These are phyloP conservation scores for Cydia amplana DNA, from an alignment of 1,140 invertebrate species.

Conservation along the genomic window DNA sequence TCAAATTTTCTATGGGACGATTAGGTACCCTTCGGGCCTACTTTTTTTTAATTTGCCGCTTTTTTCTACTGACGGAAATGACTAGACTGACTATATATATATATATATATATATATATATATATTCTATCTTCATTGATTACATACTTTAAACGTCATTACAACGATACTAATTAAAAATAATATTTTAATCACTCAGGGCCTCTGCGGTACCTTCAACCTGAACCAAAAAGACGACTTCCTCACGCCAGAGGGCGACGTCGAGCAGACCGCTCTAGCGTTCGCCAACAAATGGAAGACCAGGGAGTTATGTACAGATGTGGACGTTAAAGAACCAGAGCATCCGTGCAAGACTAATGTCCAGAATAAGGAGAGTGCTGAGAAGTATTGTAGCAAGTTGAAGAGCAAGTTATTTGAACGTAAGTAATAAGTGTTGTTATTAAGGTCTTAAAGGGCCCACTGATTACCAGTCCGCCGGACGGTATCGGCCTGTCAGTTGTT, in stretches of 20 bases:
- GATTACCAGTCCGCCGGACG: too few species aligned
- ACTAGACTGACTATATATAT: too few species aligned
- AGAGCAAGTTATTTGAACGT: conserved; percentile 85
- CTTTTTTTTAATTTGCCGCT: too few species aligned
- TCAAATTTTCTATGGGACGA: too few species aligned
- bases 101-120: too few species aligned
- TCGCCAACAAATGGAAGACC: conserved; percentile 94
- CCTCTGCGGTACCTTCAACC: conserved; percentile 93
- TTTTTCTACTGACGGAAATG: too few species aligned
- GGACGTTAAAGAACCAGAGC: conserved; percentile 76
- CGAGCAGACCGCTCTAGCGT: conserved; percentile 86
- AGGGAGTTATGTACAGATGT: conserved; percentile 85
- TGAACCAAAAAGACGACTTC: conserved; percentile 94
- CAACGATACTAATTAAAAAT: background rate
- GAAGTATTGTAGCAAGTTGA: conserved; percentile 85
- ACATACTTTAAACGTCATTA: too few species aligned
- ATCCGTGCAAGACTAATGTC: conserved; percentile 86
- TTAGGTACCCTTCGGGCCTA: too few species aligned
- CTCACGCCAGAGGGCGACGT: conserved; percentile 90
- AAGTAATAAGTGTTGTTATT: conserved; percentile 36
- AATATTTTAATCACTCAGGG: conserved; percentile 78
- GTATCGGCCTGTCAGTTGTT: too few species aligned
- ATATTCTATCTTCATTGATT: too few species aligned
- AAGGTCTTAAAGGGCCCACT: too few species aligned
- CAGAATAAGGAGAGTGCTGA: conserved; percentile 85